Evolutionary conservation across 2,888 invertebrate genomes (phyloP), one percentile per base, ranked within the genome.

Genomic region (Hemicrepidius hirtus): DNA sequence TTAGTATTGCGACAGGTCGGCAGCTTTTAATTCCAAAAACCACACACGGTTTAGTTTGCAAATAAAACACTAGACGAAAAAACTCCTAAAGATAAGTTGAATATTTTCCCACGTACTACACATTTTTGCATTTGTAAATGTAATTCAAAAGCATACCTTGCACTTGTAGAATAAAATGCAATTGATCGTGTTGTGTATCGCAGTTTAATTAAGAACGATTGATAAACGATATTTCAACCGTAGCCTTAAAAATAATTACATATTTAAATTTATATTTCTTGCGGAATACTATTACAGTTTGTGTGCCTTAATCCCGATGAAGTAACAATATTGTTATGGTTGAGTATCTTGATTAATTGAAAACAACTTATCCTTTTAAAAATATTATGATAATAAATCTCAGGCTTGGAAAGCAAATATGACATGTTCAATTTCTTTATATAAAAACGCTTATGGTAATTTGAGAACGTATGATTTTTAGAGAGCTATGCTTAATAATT

Each of bases 1-100:
- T 66, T 41, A 65, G 65, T 28, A 16, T 32, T 35, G 41, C 4
- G 53, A n/a, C n/a, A n/a, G n/a, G n/a, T n/a, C 16, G 41, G 16
- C 16, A 55, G 35, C 37, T 24, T 21, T 20, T 28, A 13, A 44
- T 28, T 13, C 20, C 21, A 28, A 55, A 16, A 40, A 40, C 46
- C 24, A 44, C 35, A 41, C 24, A 32, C 12, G 13, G 10, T 24
- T 1, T 18, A 13, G 1, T 6, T 62, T 44, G 21, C 44, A 62
- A 44, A 62, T 4, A 44, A 62, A 12, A 62, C 1, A 7, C 6
- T 16, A 4, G 0, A 16, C 13, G 12, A 59, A 59, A 59, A 12
- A 18, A 13, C 40, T 10, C 20, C 9, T 46, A 7, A 20, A 46
- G 13, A 18, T 16, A 20, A 46, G 10, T 18, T 16, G 4, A 10